A percentile compares a stretch with the other conserved stretches of the same genome.
Evolutionary conservation across 2,113 vertebrate species (phyloP).

Genomic region (Tenrec ecaudatus): DNA sequence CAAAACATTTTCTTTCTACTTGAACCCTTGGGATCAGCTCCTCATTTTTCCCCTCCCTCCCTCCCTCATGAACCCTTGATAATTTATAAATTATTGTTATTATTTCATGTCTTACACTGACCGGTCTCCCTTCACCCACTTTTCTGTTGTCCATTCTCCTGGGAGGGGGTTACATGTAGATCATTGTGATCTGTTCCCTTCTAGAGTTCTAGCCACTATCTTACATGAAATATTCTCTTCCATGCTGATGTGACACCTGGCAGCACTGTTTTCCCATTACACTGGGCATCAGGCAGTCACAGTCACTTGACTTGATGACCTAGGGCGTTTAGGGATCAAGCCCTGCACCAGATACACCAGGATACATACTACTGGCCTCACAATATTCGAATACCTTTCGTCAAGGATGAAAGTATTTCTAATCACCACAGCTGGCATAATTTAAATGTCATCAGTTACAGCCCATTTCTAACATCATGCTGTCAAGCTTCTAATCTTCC

Average conservation of each 20-base stretch:
- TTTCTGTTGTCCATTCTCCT: no score
- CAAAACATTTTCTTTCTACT: no score
- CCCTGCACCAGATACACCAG: neutral
- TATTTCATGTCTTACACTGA: no score
- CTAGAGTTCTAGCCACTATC: neutral
- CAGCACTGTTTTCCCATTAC: neutral
- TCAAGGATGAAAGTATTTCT: neutral
- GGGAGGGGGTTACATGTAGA: no score
- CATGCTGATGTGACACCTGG: no score
- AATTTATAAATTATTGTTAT: no score
- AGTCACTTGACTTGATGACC: neutral
- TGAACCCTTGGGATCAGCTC: no score
- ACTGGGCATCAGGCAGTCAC: neutral
- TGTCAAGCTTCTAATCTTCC: constrained; percentile 16
- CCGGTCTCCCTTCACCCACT: no score
- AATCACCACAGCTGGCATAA: neutral
- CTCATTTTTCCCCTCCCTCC: no score
- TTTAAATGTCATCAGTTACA: constrained; percentile 11
- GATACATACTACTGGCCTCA: neutral
- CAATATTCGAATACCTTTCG: neutral
- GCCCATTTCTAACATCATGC: constrained; percentile 20
- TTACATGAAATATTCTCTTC: neutral
- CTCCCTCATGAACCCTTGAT: no score
- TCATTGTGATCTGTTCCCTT: no score
- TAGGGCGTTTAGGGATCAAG: neutral